phyloP scores from a whole-genome alignment of 2,113 vertebrate species.

The Benitochromis conjunctus region DNA sequence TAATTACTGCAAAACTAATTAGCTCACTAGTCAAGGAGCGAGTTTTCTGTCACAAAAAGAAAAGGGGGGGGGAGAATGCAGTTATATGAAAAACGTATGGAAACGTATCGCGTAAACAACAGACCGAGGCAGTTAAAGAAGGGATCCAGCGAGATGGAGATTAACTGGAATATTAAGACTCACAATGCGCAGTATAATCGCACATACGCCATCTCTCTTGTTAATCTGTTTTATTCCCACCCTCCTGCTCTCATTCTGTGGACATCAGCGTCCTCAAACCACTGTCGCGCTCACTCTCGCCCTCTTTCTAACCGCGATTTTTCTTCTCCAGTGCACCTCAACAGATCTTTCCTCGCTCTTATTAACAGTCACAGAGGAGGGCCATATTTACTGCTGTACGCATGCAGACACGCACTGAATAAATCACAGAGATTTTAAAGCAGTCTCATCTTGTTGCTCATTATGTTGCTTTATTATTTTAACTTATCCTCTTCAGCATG shows the following conservation, averaged over 20 bases:
- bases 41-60: background rate
- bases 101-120: slow-evolving; percentile 55
- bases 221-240: background rate
- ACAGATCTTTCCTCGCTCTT: background rate
- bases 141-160: slow-evolving; percentile 35
- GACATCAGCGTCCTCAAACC: background rate
- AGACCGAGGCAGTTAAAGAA: background rate
- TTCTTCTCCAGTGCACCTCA: background rate
- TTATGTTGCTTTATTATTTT: background rate
- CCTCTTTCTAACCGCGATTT: background rate
- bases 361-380: slow-evolving; percentile 5
- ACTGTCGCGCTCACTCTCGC: background rate
- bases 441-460: background rate
- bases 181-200: background rate
- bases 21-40: slow-evolving; percentile 63
- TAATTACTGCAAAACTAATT: slow-evolving; percentile 74
- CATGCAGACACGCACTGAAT: background rate
- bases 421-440: background rate
- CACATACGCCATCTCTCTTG: background rate
- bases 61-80: background rate
- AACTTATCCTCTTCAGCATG: fast-evolving
- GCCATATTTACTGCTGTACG: background rate
- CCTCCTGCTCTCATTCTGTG: background rate
- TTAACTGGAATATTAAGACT: slow-evolving; percentile 52
- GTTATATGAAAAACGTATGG: slow-evolving; percentile 51